Conservation (phyloP, 2,888 invertebrate species). For the Callyntrura guangdongensis region DNA sequence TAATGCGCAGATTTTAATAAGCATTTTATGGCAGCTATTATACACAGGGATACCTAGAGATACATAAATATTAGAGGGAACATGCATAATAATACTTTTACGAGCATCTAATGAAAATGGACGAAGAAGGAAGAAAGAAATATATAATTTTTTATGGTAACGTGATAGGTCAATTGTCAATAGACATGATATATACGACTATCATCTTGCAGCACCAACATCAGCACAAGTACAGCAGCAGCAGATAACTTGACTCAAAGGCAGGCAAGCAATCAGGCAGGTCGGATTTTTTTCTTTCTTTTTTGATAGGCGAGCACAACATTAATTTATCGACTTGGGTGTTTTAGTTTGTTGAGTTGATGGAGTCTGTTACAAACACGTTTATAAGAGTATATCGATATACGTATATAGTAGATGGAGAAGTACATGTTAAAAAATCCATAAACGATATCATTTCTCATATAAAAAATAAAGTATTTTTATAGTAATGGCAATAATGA, state of each 20-base stretch:
- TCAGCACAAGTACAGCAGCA: neutral
- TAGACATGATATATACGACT: slow-evolving; percentile 52
- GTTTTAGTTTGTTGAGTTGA: slow-evolving; percentile 19
- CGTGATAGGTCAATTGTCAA: slow-evolving; percentile 63
- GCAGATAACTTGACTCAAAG: slow-evolving; percentile 9
- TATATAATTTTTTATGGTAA: slow-evolving; percentile 60
- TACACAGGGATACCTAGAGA: neutral
- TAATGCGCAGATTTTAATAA: slow-evolving; percentile 47
- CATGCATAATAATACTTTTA: slow-evolving; percentile 44
- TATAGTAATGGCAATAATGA: neutral
- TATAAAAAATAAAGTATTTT: slow-evolving; percentile 18
- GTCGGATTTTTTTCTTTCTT: slow-evolving; percentile 18
- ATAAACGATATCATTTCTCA: neutral
- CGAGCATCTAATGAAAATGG: slow-evolving; percentile 52
- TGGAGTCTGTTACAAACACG: slow-evolving; percentile 24
- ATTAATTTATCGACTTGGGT: slow-evolving; percentile 66
- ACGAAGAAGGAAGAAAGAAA: slow-evolving; percentile 29
- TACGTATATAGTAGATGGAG: too few relatives aligned
- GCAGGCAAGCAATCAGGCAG: slow-evolving; percentile 17
- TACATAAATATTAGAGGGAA: slow-evolving; percentile 18
- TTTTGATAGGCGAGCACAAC: slow-evolving; percentile 33
- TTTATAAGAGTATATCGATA: neutral
- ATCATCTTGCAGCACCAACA: slow-evolving; percentile 36
- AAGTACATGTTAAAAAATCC: neutral
- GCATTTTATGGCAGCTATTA: slow-evolving; percentile 27